These are phyloP conservation scores for Gadus macrocephalus DNA, from an alignment of 2,113 vertebrate species.

Conservation along the genomic window DNA sequence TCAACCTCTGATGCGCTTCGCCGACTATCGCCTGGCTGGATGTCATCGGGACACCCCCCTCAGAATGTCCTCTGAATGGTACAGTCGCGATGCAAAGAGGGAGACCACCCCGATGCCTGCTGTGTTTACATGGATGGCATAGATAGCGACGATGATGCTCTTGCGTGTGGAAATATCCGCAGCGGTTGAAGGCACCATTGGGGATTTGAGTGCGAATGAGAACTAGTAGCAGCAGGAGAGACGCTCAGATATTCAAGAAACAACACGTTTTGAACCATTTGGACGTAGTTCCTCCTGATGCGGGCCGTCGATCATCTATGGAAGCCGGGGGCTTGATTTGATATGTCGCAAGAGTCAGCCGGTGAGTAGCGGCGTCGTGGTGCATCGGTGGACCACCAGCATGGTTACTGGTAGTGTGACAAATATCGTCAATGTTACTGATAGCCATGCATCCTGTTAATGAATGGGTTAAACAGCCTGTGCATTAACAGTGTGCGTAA, in stretches of 20 bases:
- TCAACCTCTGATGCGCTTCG: no score
- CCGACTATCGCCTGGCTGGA: neutral
- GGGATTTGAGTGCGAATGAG: constrained; percentile 34
- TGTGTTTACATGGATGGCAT: constrained; percentile 42
- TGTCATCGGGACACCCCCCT: constrained; percentile 49
- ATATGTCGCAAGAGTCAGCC: constrained; percentile 52
- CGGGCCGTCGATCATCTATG: constrained; percentile 35
- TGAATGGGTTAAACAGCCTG: no score
- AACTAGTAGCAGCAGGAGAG: constrained; percentile 25
- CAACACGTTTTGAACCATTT: constrained; percentile 21
- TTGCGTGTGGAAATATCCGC: constrained; percentile 34
- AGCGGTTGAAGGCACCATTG: constrained; percentile 25
- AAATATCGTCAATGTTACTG: neutral
- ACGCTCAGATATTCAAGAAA: neutral
- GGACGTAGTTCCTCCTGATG: constrained; percentile 34
- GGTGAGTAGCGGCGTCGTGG: constrained; percentile 51
- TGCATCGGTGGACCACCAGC: neutral
- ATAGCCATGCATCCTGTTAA: neutral
- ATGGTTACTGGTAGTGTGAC: neutral
- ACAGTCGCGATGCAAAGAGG: neutral
- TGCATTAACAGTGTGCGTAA: no score
- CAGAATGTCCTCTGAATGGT: constrained; percentile 25
- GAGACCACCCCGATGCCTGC: constrained; percentile 26
- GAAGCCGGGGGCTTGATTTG: constrained; percentile 65
- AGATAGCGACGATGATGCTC: constrained; percentile 20